These are phyloP conservation scores for Triplophysa siluroides DNA, from an alignment of 2,113 vertebrate genomes.

Conservation along the genomic window DNA sequence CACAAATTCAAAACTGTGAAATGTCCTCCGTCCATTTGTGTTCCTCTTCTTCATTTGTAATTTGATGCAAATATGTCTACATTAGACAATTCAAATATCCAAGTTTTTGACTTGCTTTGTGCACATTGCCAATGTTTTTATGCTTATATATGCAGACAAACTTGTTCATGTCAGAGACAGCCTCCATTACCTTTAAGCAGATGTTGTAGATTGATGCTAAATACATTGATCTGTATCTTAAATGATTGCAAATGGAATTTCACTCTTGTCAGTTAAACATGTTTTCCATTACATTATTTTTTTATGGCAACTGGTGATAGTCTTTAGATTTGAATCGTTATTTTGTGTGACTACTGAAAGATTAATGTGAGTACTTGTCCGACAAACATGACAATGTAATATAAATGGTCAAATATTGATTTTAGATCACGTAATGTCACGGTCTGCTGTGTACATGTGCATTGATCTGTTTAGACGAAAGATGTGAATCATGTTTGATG, in stretches of 20 bases:
- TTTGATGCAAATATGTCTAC: background rate
- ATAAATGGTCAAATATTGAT: no score
- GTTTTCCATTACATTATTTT: no score
- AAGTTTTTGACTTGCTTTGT: background rate
- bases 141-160: background rate
- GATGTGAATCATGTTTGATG: background rate
- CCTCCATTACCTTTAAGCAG: background rate
- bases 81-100: background rate
- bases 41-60: constrained; percentile 1
- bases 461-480: background rate
- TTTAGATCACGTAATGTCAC: background rate
- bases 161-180: background rate
- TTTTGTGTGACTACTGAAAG: no score
- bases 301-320: no score
- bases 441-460: background rate
- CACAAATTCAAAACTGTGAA: background rate
- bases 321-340: no score
- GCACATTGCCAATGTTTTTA: background rate
- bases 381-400: no score
- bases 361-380: no score
- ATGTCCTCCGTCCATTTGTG: background rate
- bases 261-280: no score
- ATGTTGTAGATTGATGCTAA: no score
- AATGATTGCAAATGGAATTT: no score
- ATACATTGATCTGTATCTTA: no score